These are phyloP conservation scores for Pterocles orientalis DNA, from an alignment of 2,113 vertebrate species.

Conservation along the genomic window DNA sequence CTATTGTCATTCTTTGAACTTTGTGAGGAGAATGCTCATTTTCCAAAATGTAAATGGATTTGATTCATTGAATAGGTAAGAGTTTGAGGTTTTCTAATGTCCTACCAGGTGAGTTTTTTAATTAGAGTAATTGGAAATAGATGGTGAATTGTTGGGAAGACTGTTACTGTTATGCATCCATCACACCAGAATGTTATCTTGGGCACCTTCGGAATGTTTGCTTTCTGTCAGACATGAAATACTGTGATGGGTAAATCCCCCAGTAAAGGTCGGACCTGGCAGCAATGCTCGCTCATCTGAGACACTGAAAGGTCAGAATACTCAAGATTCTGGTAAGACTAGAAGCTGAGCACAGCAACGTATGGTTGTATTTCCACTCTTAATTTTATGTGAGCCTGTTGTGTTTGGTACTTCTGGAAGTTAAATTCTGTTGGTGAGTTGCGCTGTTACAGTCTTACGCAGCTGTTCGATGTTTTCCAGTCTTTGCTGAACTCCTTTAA, in stretches of 20 bases:
- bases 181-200: constrained; percentile 16
- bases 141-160: not conserved
- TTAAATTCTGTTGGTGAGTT: not conserved
- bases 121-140: not conserved
- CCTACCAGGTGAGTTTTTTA: not conserved
- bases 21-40: not conserved
- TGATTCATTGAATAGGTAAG: not conserved
- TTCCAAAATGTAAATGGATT: not conserved
- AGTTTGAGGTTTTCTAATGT: not conserved
- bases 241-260: constrained; percentile 75
- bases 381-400: constrained; percentile 44
- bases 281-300: constrained; percentile 77
- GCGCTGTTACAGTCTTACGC: not conserved
- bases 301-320: constrained; percentile 85
- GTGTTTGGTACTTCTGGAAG: constrained; percentile 57
- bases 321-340: constrained; percentile 45
- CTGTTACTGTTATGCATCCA: not conserved
- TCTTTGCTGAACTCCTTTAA: not conserved
- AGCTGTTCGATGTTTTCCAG: not conserved
- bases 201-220: constrained; percentile 28
- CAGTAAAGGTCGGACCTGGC: constrained; percentile 82
- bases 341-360: not conserved
- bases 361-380: not conserved
- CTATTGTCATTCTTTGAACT: not conserved
- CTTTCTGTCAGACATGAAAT: constrained; percentile 4